phyloP scores from a whole-genome alignment of 2,113 vertebrate genomes.

The Chitala chitala region DNA sequence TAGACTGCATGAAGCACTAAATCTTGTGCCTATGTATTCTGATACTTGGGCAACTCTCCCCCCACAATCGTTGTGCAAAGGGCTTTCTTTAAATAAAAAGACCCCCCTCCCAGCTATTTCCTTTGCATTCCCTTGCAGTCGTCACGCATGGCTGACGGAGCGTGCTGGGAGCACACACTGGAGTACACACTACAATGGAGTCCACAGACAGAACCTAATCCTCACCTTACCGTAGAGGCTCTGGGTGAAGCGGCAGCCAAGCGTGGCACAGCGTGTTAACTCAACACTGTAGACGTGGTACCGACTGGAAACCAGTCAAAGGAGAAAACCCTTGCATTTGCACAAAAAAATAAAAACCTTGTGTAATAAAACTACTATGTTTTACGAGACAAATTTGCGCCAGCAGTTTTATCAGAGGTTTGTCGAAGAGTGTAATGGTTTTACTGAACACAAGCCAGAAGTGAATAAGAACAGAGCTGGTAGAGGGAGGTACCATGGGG shows the following conservation, averaged over 20 bases:
- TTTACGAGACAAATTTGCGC: neutral
- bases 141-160: neutral
- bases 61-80: too few species aligned
- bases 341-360: too few species aligned
- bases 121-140: neutral
- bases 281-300: too few species aligned
- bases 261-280: too few species aligned
- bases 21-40: too few species aligned
- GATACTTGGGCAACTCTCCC: too few species aligned
- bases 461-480: neutral
- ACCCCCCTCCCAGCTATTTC: neutral
- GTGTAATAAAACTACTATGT: too few species aligned
- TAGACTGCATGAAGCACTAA: neutral
- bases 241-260: neutral
- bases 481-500: neutral
- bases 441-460: neutral
- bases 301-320: too few species aligned
- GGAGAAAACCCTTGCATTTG: constrained; percentile 6
- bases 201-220: constrained; percentile 1
- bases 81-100: neutral
- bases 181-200: neutral
- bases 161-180: neutral
- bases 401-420: neutral
- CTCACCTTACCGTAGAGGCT: neutral
- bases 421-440: neutral